phyloP scores from a whole-genome alignment of 2,113 vertebrate genomes.

The Clarias macrocephalus region DNA sequence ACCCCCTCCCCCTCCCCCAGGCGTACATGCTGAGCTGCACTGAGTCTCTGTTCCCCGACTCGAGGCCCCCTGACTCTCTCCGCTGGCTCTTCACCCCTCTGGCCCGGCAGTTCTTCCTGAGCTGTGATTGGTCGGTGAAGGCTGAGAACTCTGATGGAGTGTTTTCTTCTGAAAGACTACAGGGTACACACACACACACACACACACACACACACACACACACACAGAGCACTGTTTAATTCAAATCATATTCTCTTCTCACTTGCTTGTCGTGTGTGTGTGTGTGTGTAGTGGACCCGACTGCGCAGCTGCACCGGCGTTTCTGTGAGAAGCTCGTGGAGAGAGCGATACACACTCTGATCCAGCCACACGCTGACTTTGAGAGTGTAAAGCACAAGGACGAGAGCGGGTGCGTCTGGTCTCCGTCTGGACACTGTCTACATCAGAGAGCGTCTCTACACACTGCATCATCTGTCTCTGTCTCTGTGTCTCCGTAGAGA shows the following conservation, averaged over 20 bases:
- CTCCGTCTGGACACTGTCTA: neutral
- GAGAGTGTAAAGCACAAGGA: slow-evolving; percentile 64
- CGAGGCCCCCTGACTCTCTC: slow-evolving; percentile 80
- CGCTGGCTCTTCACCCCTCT: slow-evolving; percentile 94
- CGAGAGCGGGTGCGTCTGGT: slow-evolving; percentile 60
- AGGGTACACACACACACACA: slow-evolving; percentile 69
- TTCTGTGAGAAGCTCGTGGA: slow-evolving; percentile 95
- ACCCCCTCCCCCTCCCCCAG: slow-evolving; percentile 60
- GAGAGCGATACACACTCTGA: slow-evolving; percentile 85
- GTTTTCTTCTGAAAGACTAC: slow-evolving; percentile 87
- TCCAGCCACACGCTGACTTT: slow-evolving; percentile 83
- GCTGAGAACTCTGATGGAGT: slow-evolving; percentile 79
- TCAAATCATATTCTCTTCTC: too few species aligned
- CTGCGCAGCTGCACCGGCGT: slow-evolving; percentile 90
- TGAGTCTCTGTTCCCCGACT: slow-evolving; percentile 77
- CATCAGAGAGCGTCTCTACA: neutral
- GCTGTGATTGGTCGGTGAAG: slow-evolving; percentile 91
- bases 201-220: slow-evolving; percentile 5
- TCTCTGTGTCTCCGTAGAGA: slow-evolving; percentile 75
- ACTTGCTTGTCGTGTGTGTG: neutral
- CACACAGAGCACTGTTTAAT: neutral
- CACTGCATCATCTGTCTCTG: neutral
- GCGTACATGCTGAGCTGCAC: slow-evolving; percentile 89
- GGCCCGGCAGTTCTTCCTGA: slow-evolving; percentile 92
- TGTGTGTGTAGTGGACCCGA: slow-evolving; percentile 81